Evolutionary conservation across 1,140 invertebrate genomes (phyloP).

Genomic region (Bombus pyrosoma): DNA sequence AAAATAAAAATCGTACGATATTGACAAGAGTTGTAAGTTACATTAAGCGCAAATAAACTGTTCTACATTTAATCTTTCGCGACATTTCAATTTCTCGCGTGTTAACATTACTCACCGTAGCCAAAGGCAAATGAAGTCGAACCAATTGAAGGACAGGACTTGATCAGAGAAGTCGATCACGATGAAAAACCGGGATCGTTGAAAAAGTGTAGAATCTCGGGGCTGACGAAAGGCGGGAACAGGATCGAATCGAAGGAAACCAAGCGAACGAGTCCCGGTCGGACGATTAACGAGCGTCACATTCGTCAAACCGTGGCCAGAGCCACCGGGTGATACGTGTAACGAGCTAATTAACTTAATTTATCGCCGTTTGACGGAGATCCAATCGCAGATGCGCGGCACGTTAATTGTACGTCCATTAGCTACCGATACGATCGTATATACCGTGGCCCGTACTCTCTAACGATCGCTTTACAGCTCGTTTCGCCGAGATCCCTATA

Average conservation of each 20-base stretch:
- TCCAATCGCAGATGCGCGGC: conserved; percentile 74
- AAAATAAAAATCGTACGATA: too few relatives aligned
- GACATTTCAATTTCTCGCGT: neutral
- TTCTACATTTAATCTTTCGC: neutral
- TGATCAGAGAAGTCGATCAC: too few relatives aligned
- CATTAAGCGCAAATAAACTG: neutral
- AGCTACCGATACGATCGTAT: conserved; percentile 73
- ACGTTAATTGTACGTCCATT: conserved; percentile 76
- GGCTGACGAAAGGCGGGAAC: conserved; percentile 13
- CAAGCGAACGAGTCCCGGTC: conserved; percentile 4
- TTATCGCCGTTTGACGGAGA: conserved; percentile 74
- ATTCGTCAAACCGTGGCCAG: conserved; percentile 70
- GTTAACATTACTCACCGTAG: neutral
- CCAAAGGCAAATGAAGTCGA: neutral
- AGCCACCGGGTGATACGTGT: conserved; percentile 66
- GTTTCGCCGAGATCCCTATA: conserved; percentile 56
- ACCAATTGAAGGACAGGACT: neutral
- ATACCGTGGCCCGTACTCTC: conserved; percentile 57
- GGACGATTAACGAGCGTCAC: conserved; percentile 70
- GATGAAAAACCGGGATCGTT: neutral
- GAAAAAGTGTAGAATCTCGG: conserved; percentile 8
- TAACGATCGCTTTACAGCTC: conserved; percentile 71
- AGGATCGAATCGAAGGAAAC: conserved; percentile 11
- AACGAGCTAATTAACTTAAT: conserved; percentile 78
- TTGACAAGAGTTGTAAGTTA: neutral